A percentile compares a stretch with the other conserved stretches of the same genome.
phyloP scores from a whole-genome alignment of 2,113 vertebrate species.

The Chauna torquata region DNA sequence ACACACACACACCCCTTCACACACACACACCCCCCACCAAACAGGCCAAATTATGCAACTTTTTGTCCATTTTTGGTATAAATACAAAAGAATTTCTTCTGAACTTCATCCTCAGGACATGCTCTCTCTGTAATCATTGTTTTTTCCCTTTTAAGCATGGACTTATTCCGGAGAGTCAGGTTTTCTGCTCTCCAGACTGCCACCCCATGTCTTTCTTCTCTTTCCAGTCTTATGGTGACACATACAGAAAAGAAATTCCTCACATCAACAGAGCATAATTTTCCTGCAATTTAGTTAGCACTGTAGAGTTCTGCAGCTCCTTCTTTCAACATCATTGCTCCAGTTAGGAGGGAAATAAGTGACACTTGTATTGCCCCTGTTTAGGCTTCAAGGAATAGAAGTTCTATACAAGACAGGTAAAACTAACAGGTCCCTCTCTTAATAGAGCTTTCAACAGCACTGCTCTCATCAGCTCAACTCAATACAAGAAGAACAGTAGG shows the following conservation, averaged over 20 bases:
- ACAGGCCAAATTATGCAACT: neutral
- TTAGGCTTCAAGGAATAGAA: neutral
- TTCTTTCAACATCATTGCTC: neutral
- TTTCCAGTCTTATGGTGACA: neutral
- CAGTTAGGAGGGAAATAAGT: neutral
- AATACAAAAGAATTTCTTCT: neutral
- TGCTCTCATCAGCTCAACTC: neutral
- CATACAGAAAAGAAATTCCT: neutral
- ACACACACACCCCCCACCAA: neutral
- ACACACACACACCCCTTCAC: too few species aligned
- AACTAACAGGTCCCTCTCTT: neutral
- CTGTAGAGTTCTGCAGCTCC: neutral
- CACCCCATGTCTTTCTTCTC: neutral
- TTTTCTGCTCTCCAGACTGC: neutral
- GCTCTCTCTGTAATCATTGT: rapidly evolving
- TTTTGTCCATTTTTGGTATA: neutral
- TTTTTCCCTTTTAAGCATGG: neutral
- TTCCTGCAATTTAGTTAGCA: neutral
- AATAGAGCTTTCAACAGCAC: neutral
- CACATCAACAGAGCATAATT: neutral
- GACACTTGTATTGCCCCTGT: neutral
- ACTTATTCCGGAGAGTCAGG: neutral
- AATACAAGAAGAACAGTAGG: neutral
- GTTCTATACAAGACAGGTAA: neutral
- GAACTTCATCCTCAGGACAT: neutral